These are phyloP conservation scores for Lochmaea crataegi DNA, from an alignment of 2,888 invertebrate species.

Conservation along the genomic window DNA sequence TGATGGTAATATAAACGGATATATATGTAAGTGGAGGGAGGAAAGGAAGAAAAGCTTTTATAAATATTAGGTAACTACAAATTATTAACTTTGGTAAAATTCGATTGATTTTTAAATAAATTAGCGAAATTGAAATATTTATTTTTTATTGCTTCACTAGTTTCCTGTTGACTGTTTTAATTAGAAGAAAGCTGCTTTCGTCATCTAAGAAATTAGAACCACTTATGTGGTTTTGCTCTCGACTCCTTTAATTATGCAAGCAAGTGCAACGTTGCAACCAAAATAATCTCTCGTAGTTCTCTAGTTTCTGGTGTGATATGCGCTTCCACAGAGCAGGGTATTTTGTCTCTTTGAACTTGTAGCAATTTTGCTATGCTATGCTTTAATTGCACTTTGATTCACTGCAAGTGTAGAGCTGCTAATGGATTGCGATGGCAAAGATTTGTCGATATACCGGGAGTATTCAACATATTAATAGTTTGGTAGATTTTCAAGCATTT, in stretches of 20 bases:
- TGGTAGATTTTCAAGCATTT: too few relatives aligned
- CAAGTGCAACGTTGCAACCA: constrained; percentile 41
- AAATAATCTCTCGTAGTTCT: constrained; percentile 18
- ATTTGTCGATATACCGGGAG: neutral
- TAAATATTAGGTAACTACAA: constrained; percentile 5
- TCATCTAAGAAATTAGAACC: constrained; percentile 26
- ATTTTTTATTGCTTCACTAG: too few relatives aligned
- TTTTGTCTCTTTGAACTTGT: constrained; percentile 47
- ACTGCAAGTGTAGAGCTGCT: constrained; percentile 52
- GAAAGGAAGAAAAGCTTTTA: constrained; percentile 19
- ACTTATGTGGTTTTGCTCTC: constrained; percentile 33
- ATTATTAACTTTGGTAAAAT: neutral
- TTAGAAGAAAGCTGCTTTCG: neutral
- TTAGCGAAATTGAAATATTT: too few relatives aligned
- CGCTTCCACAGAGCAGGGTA: constrained; percentile 21
- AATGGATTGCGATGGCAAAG: constrained; percentile 51
- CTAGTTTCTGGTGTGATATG: constrained; percentile 24
- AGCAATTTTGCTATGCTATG: constrained; percentile 51
- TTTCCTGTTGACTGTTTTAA: neutral
- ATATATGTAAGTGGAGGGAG: constrained; percentile 14
- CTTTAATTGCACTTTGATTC: constrained; percentile 50
- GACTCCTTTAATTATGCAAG: constrained; percentile 36
- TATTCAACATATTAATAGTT: neutral
- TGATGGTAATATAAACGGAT: constrained; percentile 13
- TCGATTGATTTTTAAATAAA: too few relatives aligned